phyloP scores from a whole-genome alignment of 2,888 invertebrate species.

The Nezara viridula region DNA sequence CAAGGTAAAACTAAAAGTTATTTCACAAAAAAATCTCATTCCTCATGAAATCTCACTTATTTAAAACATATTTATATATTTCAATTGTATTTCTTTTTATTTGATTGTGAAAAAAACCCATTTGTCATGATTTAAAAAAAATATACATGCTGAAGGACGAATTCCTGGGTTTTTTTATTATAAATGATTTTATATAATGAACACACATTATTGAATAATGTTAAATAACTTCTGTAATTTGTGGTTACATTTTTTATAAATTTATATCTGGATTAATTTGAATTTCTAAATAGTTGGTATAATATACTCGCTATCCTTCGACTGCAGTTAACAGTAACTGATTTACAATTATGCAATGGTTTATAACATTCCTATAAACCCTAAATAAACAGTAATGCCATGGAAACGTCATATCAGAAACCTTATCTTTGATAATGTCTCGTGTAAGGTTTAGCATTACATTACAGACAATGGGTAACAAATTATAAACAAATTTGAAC shows the following conservation, averaged over 20 bases:
- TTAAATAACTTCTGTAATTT: background rate
- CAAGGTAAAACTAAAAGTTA: no score
- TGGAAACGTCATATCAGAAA: background rate
- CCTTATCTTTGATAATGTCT: background rate
- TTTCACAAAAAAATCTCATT: no score
- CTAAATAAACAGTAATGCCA: background rate
- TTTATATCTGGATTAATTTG: background rate
- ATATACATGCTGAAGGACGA: background rate
- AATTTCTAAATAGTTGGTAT: background rate
- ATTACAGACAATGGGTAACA: background rate
- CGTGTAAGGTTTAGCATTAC: background rate
- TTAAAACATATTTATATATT: no score
- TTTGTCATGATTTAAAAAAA: background rate
- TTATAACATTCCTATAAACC: background rate
- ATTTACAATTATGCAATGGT: background rate
- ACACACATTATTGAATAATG: background rate
- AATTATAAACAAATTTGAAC: slow-evolving; percentile 1
- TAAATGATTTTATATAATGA: background rate
- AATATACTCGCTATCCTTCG: background rate
- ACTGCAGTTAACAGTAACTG: background rate
- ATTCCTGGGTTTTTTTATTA: background rate
- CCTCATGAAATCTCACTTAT: no score
- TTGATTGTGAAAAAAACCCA: no score
- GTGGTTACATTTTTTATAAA: background rate
- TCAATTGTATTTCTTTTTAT: no score